Evolutionary conservation across 2,888 invertebrate species (phyloP), one percentile per base, ranked within the genome.

Genomic region (Drosophila affinis): DNA sequence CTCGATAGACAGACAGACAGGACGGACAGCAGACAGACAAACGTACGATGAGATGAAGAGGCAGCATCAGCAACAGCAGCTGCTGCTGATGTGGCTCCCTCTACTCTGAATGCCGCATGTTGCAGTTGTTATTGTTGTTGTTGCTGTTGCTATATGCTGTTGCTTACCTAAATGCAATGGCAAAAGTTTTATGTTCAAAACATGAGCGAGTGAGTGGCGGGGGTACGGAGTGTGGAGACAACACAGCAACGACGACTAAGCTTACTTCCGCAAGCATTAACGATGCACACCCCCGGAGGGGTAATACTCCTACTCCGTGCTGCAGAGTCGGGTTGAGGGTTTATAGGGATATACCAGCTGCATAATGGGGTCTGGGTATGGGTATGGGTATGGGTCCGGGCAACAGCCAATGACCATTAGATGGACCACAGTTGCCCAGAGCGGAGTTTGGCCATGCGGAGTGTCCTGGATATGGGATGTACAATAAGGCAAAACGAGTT

Each of bases 331-430:
- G 12, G 1, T 27, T 27, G 29, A 7, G 32, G 39, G 39, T 14
- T 7, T 10, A n/a, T 17, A 39, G 39, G 68, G 52, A 32, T 39
- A 54, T 58, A 57, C 39, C 46, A 12, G 57, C 75, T 88, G 80
- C 88, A 86, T 82, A 82, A 86, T 82, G 83, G 69, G 82, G 79
- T 81, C 71, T 73, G 69, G 65, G 12, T 34, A 3, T 34, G 34
- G 65, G 12, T 39, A 3, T 34, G 34, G 34, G 76, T 81, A 68
- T 71, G 68, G 67, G 39, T 39, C 39, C 7, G 39, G 14, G 48
- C 65, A 77, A 82, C 79, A 83, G 64, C 81, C 87, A 78, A 80
- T 83, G 78, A 81, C 83, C 83, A 88, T 83, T 88, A 83, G 88
- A 71, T 72, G 74, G 32, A 51, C 67, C 73, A 75, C 75, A 76